Base-by-base conservation (phyloP, 2,113 vertebrate species). In the Mesembrinibis cayennensis region DNA sequence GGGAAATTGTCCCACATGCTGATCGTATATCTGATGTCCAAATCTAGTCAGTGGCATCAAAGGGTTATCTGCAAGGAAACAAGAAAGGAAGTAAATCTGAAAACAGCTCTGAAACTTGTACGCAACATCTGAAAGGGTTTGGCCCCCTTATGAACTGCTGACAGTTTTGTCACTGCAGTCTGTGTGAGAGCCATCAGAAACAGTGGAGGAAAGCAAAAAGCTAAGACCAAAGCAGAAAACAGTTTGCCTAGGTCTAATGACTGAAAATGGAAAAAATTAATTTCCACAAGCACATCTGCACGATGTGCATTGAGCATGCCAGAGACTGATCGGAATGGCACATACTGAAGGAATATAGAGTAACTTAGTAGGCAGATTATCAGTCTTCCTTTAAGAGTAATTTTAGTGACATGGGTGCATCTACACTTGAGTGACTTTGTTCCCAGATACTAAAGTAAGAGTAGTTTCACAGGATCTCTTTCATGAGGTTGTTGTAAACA, bases 31-130 rank as follows among this genome's bases (percentile, higher is more conserved):
- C 90, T 65, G 25, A 88, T 90, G 84, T 97, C 89, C 72, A 88
- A 53, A 95, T 86, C 78, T 74, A 88, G 95, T 92, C 56, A 36
- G 91, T 88, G 67, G 82, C 92, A 96, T 97, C 97, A 98, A 96
- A 97, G 95, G 90, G 89, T 97, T 97, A 97, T 98, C 96, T 97
- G 80, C 77, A 84, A 97, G 97, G 93, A 97, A 97, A 93, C 88
- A 92, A 94, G 95, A 95, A 81, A 97, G 96, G 97, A 98, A 98
- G 78, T 89, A 72, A 90, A 97, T 97, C 95, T 97, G 95, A 96
- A 98, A 98, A 98, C 97, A 97, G 96, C 93, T 69, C 93, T 96
- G 91, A 94, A 92, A 85, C 94, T 92, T 95, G 86, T 97, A 97
- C 20, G n/a, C 89, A 96, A 91, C 95, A 93, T 97, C 95, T 97